A percentile compares a stretch with the other conserved stretches of the same genome.
Evolutionary conservation across 2,888 invertebrate species (phyloP).

Genomic region (Luperina testacea): DNA sequence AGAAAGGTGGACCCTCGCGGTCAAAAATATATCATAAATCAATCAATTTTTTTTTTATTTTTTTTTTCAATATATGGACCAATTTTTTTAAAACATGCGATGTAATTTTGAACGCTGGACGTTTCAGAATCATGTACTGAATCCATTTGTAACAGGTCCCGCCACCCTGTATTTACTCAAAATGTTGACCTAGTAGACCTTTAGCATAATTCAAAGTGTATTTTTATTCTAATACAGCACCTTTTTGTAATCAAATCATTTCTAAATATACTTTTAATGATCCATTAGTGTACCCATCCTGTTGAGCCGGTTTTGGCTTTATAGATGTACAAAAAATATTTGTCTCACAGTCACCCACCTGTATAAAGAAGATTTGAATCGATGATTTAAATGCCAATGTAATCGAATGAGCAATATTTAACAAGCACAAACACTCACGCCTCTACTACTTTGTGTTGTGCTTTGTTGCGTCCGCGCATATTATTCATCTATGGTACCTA

Average conservation of each 20-base stretch:
- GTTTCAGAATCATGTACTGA: not conserved
- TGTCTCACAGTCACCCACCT: slow-evolving; percentile 47
- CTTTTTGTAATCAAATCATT: slow-evolving; percentile 62
- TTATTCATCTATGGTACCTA: slow-evolving; percentile 6
- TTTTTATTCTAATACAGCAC: slow-evolving; percentile 24
- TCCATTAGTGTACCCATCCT: slow-evolving; percentile 67
- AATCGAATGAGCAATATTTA: slow-evolving; percentile 58
- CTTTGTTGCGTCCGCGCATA: slow-evolving; percentile 16
- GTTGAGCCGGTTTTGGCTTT: slow-evolving; percentile 77
- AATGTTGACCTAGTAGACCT: not conserved
- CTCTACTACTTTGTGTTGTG: slow-evolving; percentile 26
- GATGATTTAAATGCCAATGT: slow-evolving; percentile 59
- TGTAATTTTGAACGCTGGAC: not conserved
- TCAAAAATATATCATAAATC: too few relatives aligned
- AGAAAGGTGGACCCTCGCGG: too few relatives aligned
- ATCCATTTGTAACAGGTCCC: too few relatives aligned
- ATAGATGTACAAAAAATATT: slow-evolving; percentile 74
- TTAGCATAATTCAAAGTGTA: not conserved
- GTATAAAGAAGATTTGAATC: slow-evolving; percentile 37
- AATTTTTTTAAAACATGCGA: not conserved
- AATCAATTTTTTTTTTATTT: too few relatives aligned
- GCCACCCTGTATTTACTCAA: not conserved
- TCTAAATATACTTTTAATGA: slow-evolving; percentile 69
- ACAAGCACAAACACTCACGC: slow-evolving; percentile 40
- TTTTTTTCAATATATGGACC: too few relatives aligned